Base-by-base conservation (phyloP, 2,888 invertebrate genomes). In the Lasioglossum lativentre region DNA sequence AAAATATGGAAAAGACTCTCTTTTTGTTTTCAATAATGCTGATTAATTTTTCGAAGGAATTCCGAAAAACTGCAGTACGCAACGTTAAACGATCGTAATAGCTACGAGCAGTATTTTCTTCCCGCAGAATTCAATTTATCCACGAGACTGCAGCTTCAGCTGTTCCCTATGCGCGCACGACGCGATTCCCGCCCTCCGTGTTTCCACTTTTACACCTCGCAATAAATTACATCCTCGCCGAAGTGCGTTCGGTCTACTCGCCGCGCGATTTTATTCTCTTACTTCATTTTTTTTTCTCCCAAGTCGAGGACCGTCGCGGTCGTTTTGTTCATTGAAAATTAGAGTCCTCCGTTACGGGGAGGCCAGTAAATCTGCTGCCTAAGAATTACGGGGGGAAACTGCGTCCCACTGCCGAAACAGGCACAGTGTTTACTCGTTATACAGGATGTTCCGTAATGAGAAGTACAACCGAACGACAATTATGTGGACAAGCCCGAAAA, bases 191-290 rank as follows among this genome's bases (percentile, higher is more conserved):
- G 47, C 80, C 75, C 80, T 80, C 68, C 81, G 38, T 75, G 82
- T 82, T 87, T 88, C 88, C 71, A 78, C 63, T 85, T 87, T 87
- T 87, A 81, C 88, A 75, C 75, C 40, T 23, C 73, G 78, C 38
- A 75, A 82, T 82, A 82, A 82, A 82, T 82, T 81, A 75, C 82
- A 40, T 45, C 40, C 78, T 75, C 75, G 71, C 86, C 76, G 74
- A 81, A 77, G 84, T 59, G 66, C 78, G 78, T 66, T 19, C 30
- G 66, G 66, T 30, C 66, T 34, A 8, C 34, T 66, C 66, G 66
- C 19, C 66, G 30, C 34, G 34, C 19, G 66, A 34, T 34, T 34
- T 66, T 34, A 66, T 66, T 66, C 34, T 34, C 66, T 34, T 34
- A 2, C 16, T 34, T 19, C 3, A 34, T 34, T 34, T 66, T 66